phyloP scores from a whole-genome alignment of 35 echinoderm and acorn worm genomes.

The Strongylocentrotus purpuratus region DNA sequence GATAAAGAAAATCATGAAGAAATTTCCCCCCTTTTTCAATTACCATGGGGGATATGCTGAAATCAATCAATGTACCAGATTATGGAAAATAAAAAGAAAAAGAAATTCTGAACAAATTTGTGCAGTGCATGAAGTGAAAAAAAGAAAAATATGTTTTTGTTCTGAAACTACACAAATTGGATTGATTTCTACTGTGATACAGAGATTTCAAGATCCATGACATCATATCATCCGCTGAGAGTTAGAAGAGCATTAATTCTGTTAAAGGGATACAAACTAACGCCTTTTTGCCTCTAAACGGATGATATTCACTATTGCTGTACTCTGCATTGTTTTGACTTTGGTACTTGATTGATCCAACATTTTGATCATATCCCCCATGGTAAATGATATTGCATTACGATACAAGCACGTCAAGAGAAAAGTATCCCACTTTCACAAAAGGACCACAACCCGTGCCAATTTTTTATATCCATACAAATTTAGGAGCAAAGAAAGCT shows the following conservation, averaged over 20 bases:
- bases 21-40: neutral
- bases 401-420: neutral
- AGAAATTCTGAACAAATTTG: too few species aligned
- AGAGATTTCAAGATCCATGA: too few species aligned
- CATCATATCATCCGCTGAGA: too few species aligned
- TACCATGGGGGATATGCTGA: too few species aligned
- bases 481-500: too few species aligned
- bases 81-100: too few species aligned
- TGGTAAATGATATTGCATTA: neutral
- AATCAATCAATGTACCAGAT: too few species aligned
- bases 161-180: too few species aligned
- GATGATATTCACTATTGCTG: neutral
- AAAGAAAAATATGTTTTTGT: too few species aligned
- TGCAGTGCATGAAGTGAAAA: too few species aligned
- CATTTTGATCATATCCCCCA: neutral
- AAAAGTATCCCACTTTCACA: neutral
- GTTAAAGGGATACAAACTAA: neutral
- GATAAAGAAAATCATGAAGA: neutral
- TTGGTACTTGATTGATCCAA: neutral
- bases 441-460: neutral
- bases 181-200: too few species aligned
- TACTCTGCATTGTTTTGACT: neutral
- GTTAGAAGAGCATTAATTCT: neutral
- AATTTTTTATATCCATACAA: too few species aligned
- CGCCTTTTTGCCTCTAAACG: neutral